Percentiles rank a stretch among this genome's conserved stretches.
Evolutionary conservation across 2,888 invertebrate species (phyloP).

Genomic region (Drosophila koepferae): DNA sequence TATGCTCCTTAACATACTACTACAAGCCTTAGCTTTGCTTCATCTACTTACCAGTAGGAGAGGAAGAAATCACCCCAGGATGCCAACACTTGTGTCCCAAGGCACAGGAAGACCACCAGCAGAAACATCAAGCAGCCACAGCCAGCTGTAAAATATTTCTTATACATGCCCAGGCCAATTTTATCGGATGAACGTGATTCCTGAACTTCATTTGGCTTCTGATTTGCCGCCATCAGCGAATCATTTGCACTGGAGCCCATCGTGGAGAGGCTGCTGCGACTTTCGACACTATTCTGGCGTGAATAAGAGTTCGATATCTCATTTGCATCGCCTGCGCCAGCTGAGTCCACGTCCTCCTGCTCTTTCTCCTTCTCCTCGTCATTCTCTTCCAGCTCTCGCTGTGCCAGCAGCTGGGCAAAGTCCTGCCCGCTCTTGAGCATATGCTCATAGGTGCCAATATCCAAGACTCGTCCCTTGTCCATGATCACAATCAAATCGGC

Average conservation of each 20-base stretch:
- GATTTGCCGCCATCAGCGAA: conserved; percentile 46
- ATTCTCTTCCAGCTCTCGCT: conserved; percentile 78
- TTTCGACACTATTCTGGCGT: conserved; percentile 69
- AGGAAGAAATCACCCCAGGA: conserved; percentile 92
- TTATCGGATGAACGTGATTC: conserved; percentile 88
- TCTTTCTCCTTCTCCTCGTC: conserved; percentile 33
- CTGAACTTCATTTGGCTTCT: conserved; percentile 83
- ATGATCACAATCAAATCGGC: conserved; percentile 87
- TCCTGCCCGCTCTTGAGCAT: conserved; percentile 91
- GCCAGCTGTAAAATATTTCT: conserved; percentile 89
- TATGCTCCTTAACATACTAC: no score
- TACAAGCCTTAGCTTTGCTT: no score
- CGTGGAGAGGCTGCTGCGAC: conserved; percentile 83
- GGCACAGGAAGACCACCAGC: conserved; percentile 87
- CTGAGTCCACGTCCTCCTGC: conserved; percentile 15
- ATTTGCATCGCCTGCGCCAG: conserved; percentile 18
- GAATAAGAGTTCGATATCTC: conserved; percentile 33
- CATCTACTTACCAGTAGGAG: conserved; percentile 87
- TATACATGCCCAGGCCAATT: conserved; percentile 87
- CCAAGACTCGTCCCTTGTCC: conserved; percentile 82
- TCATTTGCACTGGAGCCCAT: conserved; percentile 85
- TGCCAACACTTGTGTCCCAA: conserved; percentile 89
- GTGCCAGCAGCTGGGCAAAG: conserved; percentile 90
- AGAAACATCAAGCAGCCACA: conserved; percentile 88
- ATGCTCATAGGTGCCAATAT: conserved; percentile 89